Evolutionary conservation across 2,113 vertebrate species (phyloP).

Genomic region (Sphaerodactylus townsendi): DNA sequence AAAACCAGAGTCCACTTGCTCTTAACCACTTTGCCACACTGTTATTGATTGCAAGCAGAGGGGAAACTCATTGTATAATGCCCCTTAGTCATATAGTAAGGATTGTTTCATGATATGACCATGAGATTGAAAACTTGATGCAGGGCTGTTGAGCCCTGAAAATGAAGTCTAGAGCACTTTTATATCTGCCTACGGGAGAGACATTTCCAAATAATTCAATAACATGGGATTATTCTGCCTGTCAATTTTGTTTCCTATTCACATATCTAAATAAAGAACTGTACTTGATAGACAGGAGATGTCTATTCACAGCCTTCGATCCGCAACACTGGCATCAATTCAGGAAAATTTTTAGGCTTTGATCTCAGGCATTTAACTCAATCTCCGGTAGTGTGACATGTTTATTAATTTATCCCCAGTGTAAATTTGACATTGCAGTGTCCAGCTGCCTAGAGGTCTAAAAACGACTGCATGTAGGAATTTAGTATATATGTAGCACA

Average conservation of each 20-base stretch:
- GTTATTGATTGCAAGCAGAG: background rate
- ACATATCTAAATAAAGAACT: background rate
- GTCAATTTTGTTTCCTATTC: background rate
- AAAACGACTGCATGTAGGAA: background rate
- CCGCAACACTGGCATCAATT: background rate
- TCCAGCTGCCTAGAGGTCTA: background rate
- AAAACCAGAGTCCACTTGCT: no score
- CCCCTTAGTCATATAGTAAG: background rate
- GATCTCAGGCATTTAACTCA: conserved; percentile 10
- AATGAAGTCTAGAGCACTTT: background rate
- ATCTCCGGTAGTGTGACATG: background rate
- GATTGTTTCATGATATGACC: background rate
- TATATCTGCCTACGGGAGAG: background rate
- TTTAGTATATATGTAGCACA: fast-evolving
- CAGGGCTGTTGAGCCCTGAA: background rate
- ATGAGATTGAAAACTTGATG: background rate
- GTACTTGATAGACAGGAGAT: background rate
- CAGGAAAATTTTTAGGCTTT: conserved; percentile 4
- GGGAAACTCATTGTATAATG: background rate
- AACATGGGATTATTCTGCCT: background rate
- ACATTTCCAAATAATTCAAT: background rate
- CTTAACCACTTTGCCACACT: no score
- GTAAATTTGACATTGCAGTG: fast-evolving
- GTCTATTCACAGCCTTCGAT: background rate
- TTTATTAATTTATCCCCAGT: background rate